Percentiles rank a stretch among this genome's conserved stretches.
Conservation (phyloP, 2,888 invertebrate genomes). For the Cheiracanthium punctorium region DNA sequence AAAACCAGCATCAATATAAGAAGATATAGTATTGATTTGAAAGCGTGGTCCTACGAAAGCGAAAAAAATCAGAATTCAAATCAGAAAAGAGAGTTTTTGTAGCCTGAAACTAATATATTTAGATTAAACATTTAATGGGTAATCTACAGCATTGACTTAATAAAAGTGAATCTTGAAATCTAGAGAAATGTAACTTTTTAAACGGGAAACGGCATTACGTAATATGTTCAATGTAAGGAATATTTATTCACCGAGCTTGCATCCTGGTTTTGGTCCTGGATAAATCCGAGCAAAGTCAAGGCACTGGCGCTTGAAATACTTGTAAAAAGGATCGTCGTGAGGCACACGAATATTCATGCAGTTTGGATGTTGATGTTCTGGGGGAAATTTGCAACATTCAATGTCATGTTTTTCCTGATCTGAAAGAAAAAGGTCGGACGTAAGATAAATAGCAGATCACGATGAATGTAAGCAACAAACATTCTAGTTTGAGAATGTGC, state of each 20-base stretch:
- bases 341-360: constrained; percentile 74
- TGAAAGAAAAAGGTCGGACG: constrained; percentile 36
- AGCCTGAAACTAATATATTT: too few species aligned
- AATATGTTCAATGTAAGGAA: too few species aligned
- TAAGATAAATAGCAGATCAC: too few species aligned
- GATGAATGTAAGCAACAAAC: background rate
- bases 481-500: background rate
- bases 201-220: too few species aligned
- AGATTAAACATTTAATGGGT: too few species aligned
- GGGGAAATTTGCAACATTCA: constrained; percentile 71
- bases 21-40: constrained; percentile 90
- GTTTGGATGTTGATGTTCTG: constrained; percentile 72
- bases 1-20: constrained; percentile 90
- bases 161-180: too few species aligned
- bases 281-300: constrained; percentile 73
- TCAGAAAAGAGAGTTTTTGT: background rate
- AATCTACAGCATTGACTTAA: too few species aligned
- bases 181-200: too few species aligned
- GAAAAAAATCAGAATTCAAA: background rate
- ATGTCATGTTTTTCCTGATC: constrained; percentile 68
- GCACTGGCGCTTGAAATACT: constrained; percentile 73
- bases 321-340: constrained; percentile 73
- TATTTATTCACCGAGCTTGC: constrained; percentile 72
- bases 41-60: constrained; percentile 83
- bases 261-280: constrained; percentile 73